Evolutionary conservation across 2,888 invertebrate genomes (phyloP), one percentile per base, ranked within the genome.

Genomic region (Syritta pipiens): DNA sequence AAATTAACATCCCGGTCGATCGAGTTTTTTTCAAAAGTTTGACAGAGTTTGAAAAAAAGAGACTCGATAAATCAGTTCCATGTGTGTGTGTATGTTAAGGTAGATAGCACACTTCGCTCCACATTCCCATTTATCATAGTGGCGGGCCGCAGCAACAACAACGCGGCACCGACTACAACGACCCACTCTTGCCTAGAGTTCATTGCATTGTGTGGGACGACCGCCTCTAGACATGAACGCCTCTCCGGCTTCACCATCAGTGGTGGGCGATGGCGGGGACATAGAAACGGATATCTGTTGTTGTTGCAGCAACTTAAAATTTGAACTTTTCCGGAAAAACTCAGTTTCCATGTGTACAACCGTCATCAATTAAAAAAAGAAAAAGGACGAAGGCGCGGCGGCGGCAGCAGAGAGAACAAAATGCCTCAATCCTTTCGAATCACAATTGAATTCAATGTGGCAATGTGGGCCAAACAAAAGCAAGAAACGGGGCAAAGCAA

Each of bases 391-490:
- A 44, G 19, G 14, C 20, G 42, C 4, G n/a, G 17, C 12, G 4
- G 6, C 9, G 24, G 7, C 14, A 14, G 22, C 22, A 32, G n/a
- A 9, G 35, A 42, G 6, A 6, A 46, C 6, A 32, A 55, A 26
- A 53, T 37, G 46, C 44, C 44, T 37, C 53, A 75, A 60, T 67
- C 53, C 59, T 75, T 75, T 53, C 44, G 40, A 62, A 32, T 53
- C 44, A 37, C 46, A 75, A 68, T 46, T 55, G 32, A 69, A 44
- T 69, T 44, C 19, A 68, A 24, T 59, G 57, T 40, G 20, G 14
- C 60, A 67, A 77, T 65, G 65, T 72, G 77, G 77, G 72, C 77
- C 65, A 77, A 65, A 57, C 17, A 60, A 65, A 60, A 51, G 28
- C 20, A 42, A 49, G 20, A 19, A 48, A 24, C 48, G 10, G 26